Base-by-base conservation (phyloP, 1,140 invertebrate species). In the Eulimnadia texana region DNA sequence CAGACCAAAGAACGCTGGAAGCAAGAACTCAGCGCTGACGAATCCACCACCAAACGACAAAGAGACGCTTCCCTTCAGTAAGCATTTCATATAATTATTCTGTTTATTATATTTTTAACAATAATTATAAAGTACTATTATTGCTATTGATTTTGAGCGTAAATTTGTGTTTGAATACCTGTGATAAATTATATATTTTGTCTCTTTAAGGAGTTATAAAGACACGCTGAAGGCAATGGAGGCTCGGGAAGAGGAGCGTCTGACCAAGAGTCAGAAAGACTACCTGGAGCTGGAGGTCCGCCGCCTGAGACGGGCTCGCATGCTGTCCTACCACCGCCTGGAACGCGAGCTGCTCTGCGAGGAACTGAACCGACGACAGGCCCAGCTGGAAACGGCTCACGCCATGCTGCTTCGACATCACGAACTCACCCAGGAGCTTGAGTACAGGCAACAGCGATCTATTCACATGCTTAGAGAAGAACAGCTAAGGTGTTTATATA, bases 1-100 rank as follows among this genome's bases (percentile, higher is more conserved):
- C 85, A 85, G 51, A 97, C 92, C 72, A 98, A 98, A 77, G 96
- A 99, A 71, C 77, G 90, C 68, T 93, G 91, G 84, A 98, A 93
- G 82, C 83, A 88, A 70, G 90, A 94, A 73, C 78, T 96, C 47
- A 88, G 85, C 54, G 85, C 90, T 74, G 89, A 93, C 71, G 88
- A 91, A 71, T 84, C 86, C 28, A 93, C 91, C 64, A 90, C 92
- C 19, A 95, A 94, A 75, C 80, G 90, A 68, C 89, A 93, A 73
- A 79, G 88, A 66, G 93, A 96, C 71, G 88, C 91, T 52, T 88
- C 86, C 49, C 77, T 92, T 70, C 87, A 90, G 80, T 87, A 70
- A 75, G 78, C 25, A 16, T 3, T 25, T 42, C 3, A 24, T 16
- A 27, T 0, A 11, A 42, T 33, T 50, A 29, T 23, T 22, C 11